Evolutionary conservation across 1,140 invertebrate genomes (phyloP), one percentile per base, ranked within the genome.

Genomic region (Diachasma alloeum): DNA sequence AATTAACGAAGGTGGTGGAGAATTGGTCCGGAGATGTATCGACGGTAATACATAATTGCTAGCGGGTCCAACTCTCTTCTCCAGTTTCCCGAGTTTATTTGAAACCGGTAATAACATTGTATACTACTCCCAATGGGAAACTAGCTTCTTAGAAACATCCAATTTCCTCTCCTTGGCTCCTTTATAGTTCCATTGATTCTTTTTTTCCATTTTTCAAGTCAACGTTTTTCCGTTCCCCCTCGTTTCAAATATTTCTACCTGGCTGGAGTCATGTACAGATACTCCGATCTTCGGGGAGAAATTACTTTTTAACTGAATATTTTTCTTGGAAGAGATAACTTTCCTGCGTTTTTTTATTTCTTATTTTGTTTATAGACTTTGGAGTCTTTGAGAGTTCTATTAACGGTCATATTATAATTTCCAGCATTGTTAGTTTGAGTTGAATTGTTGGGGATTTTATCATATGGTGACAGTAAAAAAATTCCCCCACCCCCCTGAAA

Each of bases 141-240:
- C 19, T 36, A 69, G 26, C 67, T 31, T 69, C 67, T 69, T 69
- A 37, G 37, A 36, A 69, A 36, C 67, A 53, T 44, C 22, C 19
- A 56, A 48, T 72, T 72, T 72, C 24, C 24, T 72, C 44, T 42
- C 19, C 36, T 66, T 46, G 44, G 44, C 44, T 46, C n/a, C 44
- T 46, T 46, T 46, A 46, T 46, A 11, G 44, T 46, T 46, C n/a
- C 31, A 31, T 19, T 31, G 10, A 11, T 66, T 31, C 31, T 39
- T 72, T 72, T 24, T 26, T 53, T 72, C 31, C 42, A 46, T 19
- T 72, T 24, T 17, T 31, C 48, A 53, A 48, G 1, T 48, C 22
- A 31, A 46, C 44, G 10, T 11, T 46, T 46, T 46, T 31, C 31
- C 6, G 44, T 11, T 46, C 9, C 10, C 44, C n/a, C 44, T 11